These are phyloP conservation scores for Eubucco bourcierii DNA, from an alignment of 2,113 vertebrate genomes.

Conservation along the genomic window DNA sequence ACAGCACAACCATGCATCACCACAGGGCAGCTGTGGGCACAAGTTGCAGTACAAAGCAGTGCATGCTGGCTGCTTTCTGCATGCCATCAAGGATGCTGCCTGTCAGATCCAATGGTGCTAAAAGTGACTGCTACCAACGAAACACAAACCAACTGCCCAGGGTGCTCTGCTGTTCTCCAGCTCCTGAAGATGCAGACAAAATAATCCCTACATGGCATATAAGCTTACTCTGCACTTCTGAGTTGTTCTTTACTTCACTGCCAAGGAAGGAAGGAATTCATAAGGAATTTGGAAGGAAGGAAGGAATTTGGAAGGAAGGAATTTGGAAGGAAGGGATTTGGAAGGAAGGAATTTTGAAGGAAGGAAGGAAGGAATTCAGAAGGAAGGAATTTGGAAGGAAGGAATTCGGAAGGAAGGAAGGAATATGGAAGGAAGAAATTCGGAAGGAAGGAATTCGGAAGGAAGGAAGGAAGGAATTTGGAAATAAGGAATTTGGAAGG, in stretches of 20 bases:
- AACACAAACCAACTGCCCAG: neutral
- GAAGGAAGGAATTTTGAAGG: too few species aligned
- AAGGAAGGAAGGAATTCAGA: too few species aligned
- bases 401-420: too few species aligned
- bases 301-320: too few species aligned
- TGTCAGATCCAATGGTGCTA: neutral
- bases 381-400: too few species aligned
- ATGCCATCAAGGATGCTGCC: neutral
- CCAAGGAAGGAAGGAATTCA: too few species aligned
- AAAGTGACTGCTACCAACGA: neutral
- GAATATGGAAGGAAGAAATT: too few species aligned
- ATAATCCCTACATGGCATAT: neutral
- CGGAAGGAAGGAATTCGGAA: too few species aligned
- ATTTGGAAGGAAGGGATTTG: too few species aligned
- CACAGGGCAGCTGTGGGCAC: neutral
- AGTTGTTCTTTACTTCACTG: neutral
- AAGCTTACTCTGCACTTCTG: neutral
- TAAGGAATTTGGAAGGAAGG: too few species aligned
- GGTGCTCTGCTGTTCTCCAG: neutral
- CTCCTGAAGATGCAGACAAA: neutral
- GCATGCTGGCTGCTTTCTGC: neutral
- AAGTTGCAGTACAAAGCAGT: neutral
- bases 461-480: too few species aligned
- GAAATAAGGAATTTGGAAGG: too few species aligned
- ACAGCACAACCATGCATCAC: neutral